These are phyloP conservation scores for Atta texana DNA, from an alignment of 1,140 invertebrate species.

Conservation along the genomic window DNA sequence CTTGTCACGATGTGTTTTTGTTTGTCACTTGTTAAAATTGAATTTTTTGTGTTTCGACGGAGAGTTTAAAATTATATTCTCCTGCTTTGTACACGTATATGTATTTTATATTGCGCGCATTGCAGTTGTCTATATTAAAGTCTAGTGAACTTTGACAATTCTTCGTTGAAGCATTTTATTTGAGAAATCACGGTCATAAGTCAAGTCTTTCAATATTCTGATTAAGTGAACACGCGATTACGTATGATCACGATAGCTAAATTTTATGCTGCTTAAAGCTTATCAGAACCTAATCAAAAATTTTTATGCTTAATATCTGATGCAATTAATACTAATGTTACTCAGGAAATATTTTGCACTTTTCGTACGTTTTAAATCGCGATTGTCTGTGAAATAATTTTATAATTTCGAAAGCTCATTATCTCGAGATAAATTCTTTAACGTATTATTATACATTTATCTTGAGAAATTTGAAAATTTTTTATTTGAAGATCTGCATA, in stretches of 20 bases:
- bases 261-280: constrained; percentile 1
- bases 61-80: background rate
- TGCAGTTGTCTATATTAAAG: background rate
- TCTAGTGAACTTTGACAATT: constrained; percentile 7
- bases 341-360: background rate
- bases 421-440: background rate
- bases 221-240: constrained; percentile 23
- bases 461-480: background rate
- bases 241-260: constrained; percentile 11
- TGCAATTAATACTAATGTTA: constrained; percentile 37
- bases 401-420: background rate
- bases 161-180: constrained; percentile 11
- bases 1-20: background rate
- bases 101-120: background rate
- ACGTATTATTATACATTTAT: background rate
- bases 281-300: constrained; percentile 20
- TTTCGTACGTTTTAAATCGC: constrained; percentile 8
- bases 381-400: background rate
- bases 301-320: background rate
- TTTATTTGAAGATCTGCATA: background rate
- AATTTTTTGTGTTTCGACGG: background rate
- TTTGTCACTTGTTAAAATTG: background rate
- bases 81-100: background rate
- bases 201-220: constrained; percentile 6
- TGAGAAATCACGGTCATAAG: constrained; percentile 15